Evolutionary conservation across 2,888 invertebrate species (phyloP), one percentile per base, ranked within the genome.

Genomic region (Drosophila pseudotalamancana): DNA sequence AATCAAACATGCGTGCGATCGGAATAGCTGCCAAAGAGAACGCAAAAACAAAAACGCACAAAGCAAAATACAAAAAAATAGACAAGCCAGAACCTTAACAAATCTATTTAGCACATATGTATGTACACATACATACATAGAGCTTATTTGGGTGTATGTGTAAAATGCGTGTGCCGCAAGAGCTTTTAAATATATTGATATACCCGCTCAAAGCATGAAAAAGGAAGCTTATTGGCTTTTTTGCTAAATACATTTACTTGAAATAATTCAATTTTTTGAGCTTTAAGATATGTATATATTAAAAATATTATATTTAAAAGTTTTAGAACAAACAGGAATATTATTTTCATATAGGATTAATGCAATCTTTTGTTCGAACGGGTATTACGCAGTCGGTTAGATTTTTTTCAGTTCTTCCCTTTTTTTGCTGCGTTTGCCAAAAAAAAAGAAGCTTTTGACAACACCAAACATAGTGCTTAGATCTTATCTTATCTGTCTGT

Each of bases 401-500:
- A 18, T 34, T 31, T 25, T 53, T 32, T 23, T 46, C n/a, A n/a
- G n/a, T 12, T 19, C 16, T 25, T 11, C 46, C n/a, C n/a, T 27
- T 4, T 12, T 11, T 57, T 43, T 32, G n/a, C 11, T 64, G 64
- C 35, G 48, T 64, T 56, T 49, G 60, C 19, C 40, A 42, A 54
- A 48, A 39, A 11, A 27, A 25, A 39, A 11, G 16, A 25, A 67
- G 62, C 51, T 76, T 66, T 62, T 45, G 53, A 57, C 61, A 57
- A 60, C 63, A 49, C 54, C 54, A 69, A 50, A n/a, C n/a, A n/a
- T n/a, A 65, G 34, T 51, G 57, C 56, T 57, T 60, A 50, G 67
- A 77, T 67, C 73, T 72, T 73, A 84, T 86, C 80, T 81, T 74
- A 81, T 83, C 81, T 68, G 71, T 83, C 81, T 68, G 71, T 18